Conservation (phyloP, 2,113 vertebrate species). For the Turdus rufiventris region DNA sequence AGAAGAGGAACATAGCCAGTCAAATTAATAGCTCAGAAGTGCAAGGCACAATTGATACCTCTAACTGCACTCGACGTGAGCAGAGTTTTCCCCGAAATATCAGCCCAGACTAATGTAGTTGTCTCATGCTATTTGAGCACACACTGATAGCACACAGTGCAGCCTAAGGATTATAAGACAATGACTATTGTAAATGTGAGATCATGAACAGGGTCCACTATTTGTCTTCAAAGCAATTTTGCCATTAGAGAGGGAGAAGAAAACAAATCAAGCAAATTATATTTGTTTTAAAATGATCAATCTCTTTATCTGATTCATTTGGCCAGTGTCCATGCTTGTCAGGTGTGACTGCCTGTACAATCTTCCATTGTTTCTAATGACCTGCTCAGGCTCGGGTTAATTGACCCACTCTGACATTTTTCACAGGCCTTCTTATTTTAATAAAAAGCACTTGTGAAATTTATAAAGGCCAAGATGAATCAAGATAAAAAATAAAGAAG, state of each 20-base stretch:
- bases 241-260: not conserved
- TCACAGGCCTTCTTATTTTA: slow-evolving; percentile 56
- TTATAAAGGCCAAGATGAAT: slow-evolving; percentile 42
- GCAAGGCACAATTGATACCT: not conserved
- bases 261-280: slow-evolving; percentile 58
- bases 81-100: not conserved
- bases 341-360: not conserved
- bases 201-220: not conserved
- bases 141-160: not conserved
- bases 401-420: slow-evolving; percentile 52
- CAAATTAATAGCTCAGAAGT: not conserved
- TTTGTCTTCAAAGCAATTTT: slow-evolving; percentile 56
- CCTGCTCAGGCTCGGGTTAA: slow-evolving; percentile 17
- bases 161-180: not conserved
- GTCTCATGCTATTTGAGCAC: not conserved
- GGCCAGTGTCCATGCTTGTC: not conserved
- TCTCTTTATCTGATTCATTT: slow-evolving; percentile 23
- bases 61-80: not conserved
- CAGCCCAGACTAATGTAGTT: not conserved
- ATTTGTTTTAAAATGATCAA: slow-evolving; percentile 55
- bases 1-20: not conserved
- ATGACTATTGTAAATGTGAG: slow-evolving; percentile 29
- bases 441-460: slow-evolving; percentile 44
- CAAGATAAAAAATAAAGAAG: slow-evolving; percentile 46
- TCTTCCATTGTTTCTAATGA: slow-evolving; percentile 46